A percentile compares a stretch with the other conserved stretches of the same genome.
Evolutionary conservation across 2,888 invertebrate genomes (phyloP).

Genomic region (Campaea margaritaria): DNA sequence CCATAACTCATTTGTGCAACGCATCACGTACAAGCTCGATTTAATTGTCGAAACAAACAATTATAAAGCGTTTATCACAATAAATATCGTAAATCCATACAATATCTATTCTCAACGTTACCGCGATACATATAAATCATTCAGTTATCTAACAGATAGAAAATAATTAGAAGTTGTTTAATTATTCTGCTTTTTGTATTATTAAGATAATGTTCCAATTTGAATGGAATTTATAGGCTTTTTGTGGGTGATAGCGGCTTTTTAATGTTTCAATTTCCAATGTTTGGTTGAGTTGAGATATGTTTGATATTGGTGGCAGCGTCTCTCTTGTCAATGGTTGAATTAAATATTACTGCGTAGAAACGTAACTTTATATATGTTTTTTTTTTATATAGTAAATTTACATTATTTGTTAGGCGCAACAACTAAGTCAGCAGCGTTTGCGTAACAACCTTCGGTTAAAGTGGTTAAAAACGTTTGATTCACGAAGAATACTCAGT

Average conservation of each 20-base stretch:
- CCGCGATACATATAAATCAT: slow-evolving; percentile 72
- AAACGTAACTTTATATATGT: too few relatives aligned
- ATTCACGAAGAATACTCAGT: too few relatives aligned
- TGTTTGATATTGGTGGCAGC: background rate
- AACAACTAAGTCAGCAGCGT: too few relatives aligned
- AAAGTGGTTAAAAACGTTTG: too few relatives aligned
- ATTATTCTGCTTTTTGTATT: slow-evolving; percentile 70
- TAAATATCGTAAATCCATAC: slow-evolving; percentile 72
- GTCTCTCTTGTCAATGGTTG: background rate
- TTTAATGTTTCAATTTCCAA: slow-evolving; percentile 31
- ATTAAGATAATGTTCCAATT: slow-evolving; percentile 42
- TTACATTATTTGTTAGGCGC: background rate
- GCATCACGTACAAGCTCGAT: slow-evolving; percentile 27
- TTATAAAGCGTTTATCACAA: slow-evolving; percentile 42
- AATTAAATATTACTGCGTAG: background rate
- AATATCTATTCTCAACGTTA: slow-evolving; percentile 59
- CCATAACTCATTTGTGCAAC: slow-evolving; percentile 47
- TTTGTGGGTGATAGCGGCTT: slow-evolving; percentile 35
- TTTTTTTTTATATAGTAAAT: background rate
- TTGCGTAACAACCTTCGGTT: too few relatives aligned
- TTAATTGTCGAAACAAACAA: slow-evolving; percentile 36
- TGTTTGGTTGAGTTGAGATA: slow-evolving; percentile 20
- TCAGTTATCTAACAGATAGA: slow-evolving; percentile 71
- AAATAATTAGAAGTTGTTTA: slow-evolving; percentile 80
- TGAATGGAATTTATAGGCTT: slow-evolving; percentile 38